Evolutionary conservation across 1,140 invertebrate species (phyloP).

Genomic region (Drosophila eugracilis): DNA sequence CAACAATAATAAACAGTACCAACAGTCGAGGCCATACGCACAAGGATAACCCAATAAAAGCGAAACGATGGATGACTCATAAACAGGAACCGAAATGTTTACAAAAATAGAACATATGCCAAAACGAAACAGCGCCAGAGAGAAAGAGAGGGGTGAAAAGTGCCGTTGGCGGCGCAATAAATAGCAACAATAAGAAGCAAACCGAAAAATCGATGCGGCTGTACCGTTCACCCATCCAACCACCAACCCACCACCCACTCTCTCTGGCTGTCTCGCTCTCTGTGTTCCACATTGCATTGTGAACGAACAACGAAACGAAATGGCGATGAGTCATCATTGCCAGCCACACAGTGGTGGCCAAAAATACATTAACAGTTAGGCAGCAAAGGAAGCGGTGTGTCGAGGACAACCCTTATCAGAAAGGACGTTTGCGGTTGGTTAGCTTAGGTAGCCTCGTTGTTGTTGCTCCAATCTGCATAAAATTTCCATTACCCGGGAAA

Average conservation of each 20-base stretch:
- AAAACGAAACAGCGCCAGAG: conserved; percentile 35
- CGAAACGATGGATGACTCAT: conserved; percentile 76
- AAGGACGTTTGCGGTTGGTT: conserved; percentile 72
- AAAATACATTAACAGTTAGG: conserved; percentile 42
- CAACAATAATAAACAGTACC: conserved; percentile 10
- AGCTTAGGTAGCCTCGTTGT: conserved; percentile 14
- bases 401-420: conserved; percentile 70
- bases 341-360: conserved; percentile 60
- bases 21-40: conserved; percentile 66
- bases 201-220: conserved; percentile 79
- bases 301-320: conserved; percentile 43
- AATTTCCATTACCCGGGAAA: conserved; percentile 54
- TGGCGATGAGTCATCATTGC: conserved; percentile 67
- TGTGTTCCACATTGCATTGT: conserved; percentile 78
- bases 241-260: conserved; percentile 7
- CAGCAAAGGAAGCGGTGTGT: conserved; percentile 18
- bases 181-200: conserved; percentile 77
- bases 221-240: conserved; percentile 22
- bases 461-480: conserved; percentile 57
- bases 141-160: conserved; percentile 32
- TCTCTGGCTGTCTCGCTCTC: conserved; percentile 16
- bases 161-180: conserved; percentile 65
- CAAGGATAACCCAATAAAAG: conserved; percentile 64
- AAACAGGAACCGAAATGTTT: conserved; percentile 70
- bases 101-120: conserved; percentile 81